Percentiles rank a stretch among this genome's conserved stretches.
phyloP scores from a whole-genome alignment of 1,140 invertebrate genomes.

The Frieseomelitta varia region DNA sequence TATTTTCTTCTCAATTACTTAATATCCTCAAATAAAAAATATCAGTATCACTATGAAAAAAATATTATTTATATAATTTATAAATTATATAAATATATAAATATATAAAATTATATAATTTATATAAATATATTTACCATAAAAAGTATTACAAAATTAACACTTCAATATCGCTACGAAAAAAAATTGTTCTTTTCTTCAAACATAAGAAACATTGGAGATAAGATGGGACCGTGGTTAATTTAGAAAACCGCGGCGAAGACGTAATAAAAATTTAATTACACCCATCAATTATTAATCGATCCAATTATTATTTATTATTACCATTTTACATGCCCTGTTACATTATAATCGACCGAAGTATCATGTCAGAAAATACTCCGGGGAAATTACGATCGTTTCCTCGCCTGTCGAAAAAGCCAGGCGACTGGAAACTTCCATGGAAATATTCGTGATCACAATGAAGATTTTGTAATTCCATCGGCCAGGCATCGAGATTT shows the following conservation, averaged over 20 bases:
- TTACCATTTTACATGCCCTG: neutral
- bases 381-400: neutral
- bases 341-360: neutral
- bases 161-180: no score
- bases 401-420: neutral
- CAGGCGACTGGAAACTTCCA: neutral
- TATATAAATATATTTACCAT: no score
- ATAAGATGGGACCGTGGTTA: neutral
- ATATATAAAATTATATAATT: no score
- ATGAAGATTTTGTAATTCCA: no score
- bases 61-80: no score
- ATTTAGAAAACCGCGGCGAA: rapidly evolving
- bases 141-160: no score
- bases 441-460: neutral
- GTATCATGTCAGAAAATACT: neutral
- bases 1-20: no score
- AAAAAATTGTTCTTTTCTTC: no score
- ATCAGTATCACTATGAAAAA: no score
- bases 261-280: neutral
- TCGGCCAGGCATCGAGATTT: neutral
- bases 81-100: no score
- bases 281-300: neutral
- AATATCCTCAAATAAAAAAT: no score
- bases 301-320: neutral
- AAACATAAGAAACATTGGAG: no score